Base-by-base conservation (phyloP, 2,113 vertebrate genomes). In the Lanius collurio region DNA sequence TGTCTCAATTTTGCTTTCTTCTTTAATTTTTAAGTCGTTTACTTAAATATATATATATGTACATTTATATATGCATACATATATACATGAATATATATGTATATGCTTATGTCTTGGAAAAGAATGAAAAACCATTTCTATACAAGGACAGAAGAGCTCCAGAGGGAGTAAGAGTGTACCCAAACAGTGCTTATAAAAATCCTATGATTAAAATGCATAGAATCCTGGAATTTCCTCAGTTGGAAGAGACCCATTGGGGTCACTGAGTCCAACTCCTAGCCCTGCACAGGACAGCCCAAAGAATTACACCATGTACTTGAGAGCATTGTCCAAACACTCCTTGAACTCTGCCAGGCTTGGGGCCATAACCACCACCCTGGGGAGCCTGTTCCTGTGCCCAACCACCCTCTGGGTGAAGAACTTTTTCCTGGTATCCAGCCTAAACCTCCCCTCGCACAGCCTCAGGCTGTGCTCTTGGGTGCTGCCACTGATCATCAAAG, bases 361-460 rank as follows among this genome's bases (percentile, higher is more conserved):
- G 6, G 30, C 20, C 22, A 8, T 14, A 23, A 27, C 17, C 26
- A 11, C 26, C 31, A 8, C 7, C 35, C 13, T 27, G 26, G 26
- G 20, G 24, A 49, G 7, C 6, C 50, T 42, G 5, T 19, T 27
- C 55, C 49, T 31, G 30, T 26, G 8, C n/a, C 41, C 10, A 20
- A 0, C 4, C 8, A 55, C 8, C 4, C 7, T n/a, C 64, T 46
- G 56, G 20, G 13, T 9, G 13, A 56, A 41, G 21, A 71, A 31
- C 0, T 3, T 21, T 78, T 11, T 30, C 30, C 30, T 71, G 8
- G 22, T 22, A 12, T 8, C 13, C 30, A 18, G 0, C 15, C 23
- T 39, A 53, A 87, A 11, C 19, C 13, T 17, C 1, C 8, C 15
- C 24, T 49, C 1, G 15, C 31, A 49, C 35, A 64, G 7, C 20